A percentile compares a stretch with the other conserved stretches of the same genome.
phyloP scores from a whole-genome alignment of 2,797 vertebrate genomes.

The Sternarchorhynchus goeldii region DNA sequence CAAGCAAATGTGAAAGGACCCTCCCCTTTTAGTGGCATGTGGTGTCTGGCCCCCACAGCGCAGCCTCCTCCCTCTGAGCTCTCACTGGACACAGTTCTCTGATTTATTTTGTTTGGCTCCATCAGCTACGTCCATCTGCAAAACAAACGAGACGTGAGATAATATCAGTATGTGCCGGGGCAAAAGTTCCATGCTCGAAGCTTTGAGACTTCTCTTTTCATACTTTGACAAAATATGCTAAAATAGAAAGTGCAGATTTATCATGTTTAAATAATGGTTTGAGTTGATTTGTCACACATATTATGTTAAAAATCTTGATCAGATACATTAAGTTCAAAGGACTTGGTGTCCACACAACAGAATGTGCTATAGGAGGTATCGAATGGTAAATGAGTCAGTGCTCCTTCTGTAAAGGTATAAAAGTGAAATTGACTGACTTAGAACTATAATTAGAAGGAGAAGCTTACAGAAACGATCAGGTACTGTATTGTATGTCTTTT shows the following conservation, averaged over 20 bases:
- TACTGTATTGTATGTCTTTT: not conserved
- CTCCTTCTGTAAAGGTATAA: too few relatives aligned
- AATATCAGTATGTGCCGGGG: slow-evolving; percentile 14
- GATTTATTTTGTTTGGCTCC: slow-evolving; percentile 43
- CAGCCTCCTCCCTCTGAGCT: slow-evolving; percentile 20
- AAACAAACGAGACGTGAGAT: slow-evolving; percentile 39
- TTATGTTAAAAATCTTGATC: too few relatives aligned
- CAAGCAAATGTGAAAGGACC: slow-evolving; percentile 4
- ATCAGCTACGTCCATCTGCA: slow-evolving; percentile 50
- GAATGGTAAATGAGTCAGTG: too few relatives aligned
- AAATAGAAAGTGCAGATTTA: too few relatives aligned
- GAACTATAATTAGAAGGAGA: too few relatives aligned
- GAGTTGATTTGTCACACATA: too few relatives aligned
- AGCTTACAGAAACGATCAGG: not conserved
- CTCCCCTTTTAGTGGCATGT: slow-evolving; percentile 27
- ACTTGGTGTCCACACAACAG: too few relatives aligned
- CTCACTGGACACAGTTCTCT: slow-evolving; percentile 39
- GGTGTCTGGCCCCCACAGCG: slow-evolving; percentile 36
- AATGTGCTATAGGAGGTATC: too few relatives aligned
- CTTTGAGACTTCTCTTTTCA: not conserved
- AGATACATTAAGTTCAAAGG: too few relatives aligned
- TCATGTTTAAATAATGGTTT: too few relatives aligned
- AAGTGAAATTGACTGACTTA: too few relatives aligned
- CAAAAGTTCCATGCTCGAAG: not conserved
- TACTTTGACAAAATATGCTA: not conserved